Evolutionary conservation across 37 sponge, comb jelly and placozoan genomes (phyloP).

Genomic region (Cladorhizidae sp.): DNA sequence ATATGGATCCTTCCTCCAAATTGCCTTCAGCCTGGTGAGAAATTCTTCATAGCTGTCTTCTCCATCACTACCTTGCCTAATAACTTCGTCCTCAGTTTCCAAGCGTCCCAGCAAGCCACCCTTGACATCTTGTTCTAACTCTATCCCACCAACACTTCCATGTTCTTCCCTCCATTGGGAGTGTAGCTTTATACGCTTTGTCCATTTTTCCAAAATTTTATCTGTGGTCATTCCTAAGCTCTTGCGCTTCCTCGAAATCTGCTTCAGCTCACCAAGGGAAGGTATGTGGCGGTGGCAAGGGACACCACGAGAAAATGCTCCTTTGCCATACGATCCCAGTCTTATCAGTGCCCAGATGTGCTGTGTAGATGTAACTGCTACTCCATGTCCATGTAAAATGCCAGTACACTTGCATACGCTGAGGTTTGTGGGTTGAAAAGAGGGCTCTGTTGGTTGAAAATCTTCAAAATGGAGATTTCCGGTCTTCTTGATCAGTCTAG

Average conservation of each 20-base stretch:
- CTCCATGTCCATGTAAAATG: slow-evolving; percentile 7
- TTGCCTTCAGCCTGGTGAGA: background rate
- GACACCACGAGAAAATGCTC: slow-evolving; percentile 34
- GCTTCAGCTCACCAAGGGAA: background rate
- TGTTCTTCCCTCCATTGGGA: slow-evolving; percentile 21
- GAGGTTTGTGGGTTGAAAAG: background rate
- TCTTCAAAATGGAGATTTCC: background rate
- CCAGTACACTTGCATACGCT: slow-evolving; percentile 29
- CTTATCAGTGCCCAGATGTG: slow-evolving; percentile 9
- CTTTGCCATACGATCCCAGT: slow-evolving; percentile 52
- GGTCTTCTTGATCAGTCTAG: background rate
- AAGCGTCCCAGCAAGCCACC: background rate
- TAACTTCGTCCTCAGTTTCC: background rate
- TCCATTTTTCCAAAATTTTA: background rate
- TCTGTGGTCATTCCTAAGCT: background rate
- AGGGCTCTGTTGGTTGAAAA: background rate
- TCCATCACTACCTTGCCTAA: background rate
- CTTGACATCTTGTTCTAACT: too few relatives aligned
- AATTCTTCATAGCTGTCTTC: slow-evolving; percentile 5
- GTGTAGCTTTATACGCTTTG: slow-evolving; percentile 16
- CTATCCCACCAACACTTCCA: background rate
- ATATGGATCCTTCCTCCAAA: slow-evolving; percentile 2
- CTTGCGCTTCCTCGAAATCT: background rate
- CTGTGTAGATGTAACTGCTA: background rate
- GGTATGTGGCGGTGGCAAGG: slow-evolving; percentile 12